These are phyloP conservation scores for Phrixothrix hirtus DNA, from an alignment of 2,888 invertebrate species.

Conservation along the genomic window DNA sequence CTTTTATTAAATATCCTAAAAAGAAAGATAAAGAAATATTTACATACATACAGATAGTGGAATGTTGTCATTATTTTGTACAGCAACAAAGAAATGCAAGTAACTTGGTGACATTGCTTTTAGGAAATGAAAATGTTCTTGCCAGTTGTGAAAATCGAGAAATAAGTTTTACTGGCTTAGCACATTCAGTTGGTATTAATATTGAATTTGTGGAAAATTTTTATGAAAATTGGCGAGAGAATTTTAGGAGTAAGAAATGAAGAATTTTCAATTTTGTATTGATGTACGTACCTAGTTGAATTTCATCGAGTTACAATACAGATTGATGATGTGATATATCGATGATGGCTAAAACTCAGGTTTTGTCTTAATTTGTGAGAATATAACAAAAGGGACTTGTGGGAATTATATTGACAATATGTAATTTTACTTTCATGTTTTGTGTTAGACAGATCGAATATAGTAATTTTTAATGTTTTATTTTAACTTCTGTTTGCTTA, in stretches of 20 bases:
- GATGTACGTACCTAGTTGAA: not conserved
- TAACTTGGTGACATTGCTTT: slow-evolving; percentile 76
- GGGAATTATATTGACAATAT: not conserved
- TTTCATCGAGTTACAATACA: not conserved
- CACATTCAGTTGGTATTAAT: slow-evolving; percentile 79
- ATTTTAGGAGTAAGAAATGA: slow-evolving; percentile 69
- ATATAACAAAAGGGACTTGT: not conserved
- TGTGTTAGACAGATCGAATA: not conserved
- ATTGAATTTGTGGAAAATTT: slow-evolving; percentile 82
- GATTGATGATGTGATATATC: not conserved
- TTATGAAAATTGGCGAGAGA: slow-evolving; percentile 83
- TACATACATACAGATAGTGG: slow-evolving; percentile 79
- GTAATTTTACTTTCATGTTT: not conserved
- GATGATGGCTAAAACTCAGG: not conserved
- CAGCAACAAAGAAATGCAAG: slow-evolving; percentile 61
- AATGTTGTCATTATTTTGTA: slow-evolving; percentile 79
- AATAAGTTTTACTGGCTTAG: slow-evolving; percentile 77
- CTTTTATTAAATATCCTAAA: slow-evolving; percentile 79
- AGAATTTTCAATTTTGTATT: not conserved
- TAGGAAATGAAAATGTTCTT: slow-evolving; percentile 60
- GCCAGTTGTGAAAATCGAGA: slow-evolving; percentile 60
- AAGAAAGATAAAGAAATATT: slow-evolving; percentile 74
- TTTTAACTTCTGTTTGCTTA: not conserved
- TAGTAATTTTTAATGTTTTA: not conserved
- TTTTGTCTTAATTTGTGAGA: not conserved